Base-by-base conservation (phyloP, 92 coral and sea anemone species). In the Hydrozoanthus gracilis region DNA sequence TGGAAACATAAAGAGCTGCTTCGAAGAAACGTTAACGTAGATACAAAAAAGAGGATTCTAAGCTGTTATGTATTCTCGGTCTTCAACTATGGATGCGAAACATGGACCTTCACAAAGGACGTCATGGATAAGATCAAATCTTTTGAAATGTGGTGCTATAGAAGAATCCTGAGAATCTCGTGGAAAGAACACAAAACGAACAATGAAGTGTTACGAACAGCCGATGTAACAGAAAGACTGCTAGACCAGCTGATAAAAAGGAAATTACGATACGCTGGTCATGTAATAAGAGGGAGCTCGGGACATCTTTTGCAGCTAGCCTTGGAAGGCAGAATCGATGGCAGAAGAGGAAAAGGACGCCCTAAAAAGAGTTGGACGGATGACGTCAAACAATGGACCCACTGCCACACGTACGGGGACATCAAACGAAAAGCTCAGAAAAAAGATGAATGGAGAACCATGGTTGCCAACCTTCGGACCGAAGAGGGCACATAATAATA, bases 51-150 rank as follows among this genome's bases (percentile, higher is more conserved):
- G 46, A 69, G 78, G 51, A 73, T 73, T 73, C 51, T 73, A 27
- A 73, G 46, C 39, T 73, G 78, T 27, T 73, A 73, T 73, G 78
- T 73, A 73, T 73, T 46, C 50, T 39, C 50, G 46, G 51, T 46
- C 46, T 51, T 73, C n/a, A 46, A 39, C 78, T 73, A 73, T 73
- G 78, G 78, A 39, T 75, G 58, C 51, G 80, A 39, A 46, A 75
- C 80, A 75, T 75, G 58, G 80, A 75, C 80, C 15, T 75, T 39
- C 51, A 75, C 14, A 39, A 27, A 75, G 35, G 80, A 46, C 56
- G 56, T 60, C 58, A 46, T 46, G 17, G 80, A 75, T 75, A 52
- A 18, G 44, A 5, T 75, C 16, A 39, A 46, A 39, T 15, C 55
- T 12, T 75, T 75, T 75, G 56, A 75, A 46, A 75, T 75, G 80